Base-by-base conservation (phyloP, 2,797 vertebrate species). In the Eptatretus atami region DNA sequence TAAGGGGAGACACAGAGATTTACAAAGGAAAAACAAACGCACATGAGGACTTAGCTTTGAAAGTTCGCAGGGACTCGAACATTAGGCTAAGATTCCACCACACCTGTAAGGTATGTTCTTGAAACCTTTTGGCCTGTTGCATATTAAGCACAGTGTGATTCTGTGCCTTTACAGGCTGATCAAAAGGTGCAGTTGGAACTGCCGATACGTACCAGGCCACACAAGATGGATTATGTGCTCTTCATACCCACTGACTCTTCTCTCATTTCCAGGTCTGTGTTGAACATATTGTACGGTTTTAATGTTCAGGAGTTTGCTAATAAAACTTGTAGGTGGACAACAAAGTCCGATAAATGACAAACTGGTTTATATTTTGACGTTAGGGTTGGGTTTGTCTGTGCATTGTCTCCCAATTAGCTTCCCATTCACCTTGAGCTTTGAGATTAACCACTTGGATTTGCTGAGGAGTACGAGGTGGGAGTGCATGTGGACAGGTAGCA, bases 401-500 rank as follows among this genome's bases (percentile, higher is more conserved):
- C 31, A 44, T 44, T 44, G 31, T 44, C 63, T 81, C 77, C 64
- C 67, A 74, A 0, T 9, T 67, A 96, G 92, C 84, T 88, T 1
- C 72, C 76, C 24, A 90, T 95, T 73, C 84, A 87, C 31, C 73
- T 98, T 72, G 90, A 96, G 76, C 88, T 94, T 94, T 44, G 86
- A 92, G 67, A 92, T 98, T 76, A 93, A 79, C 72, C 82, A 76
- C 14, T 77, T 74, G 0, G 9, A 82, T 64, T 82, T 93, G 70
- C 72, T 95, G 24, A 76, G 82, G 19, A 75, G 79, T 66, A 63
- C 73, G 76, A 79, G 69, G 73, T 96, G 67, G 69, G 73, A 66
- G 70, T 98, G 68, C 66, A 75, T 1, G 75, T 79, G 69, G 77
- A 63, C 76, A 90, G 85, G 84, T 90, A 55, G 65, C 68, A 63